A percentile compares a stretch with the other conserved stretches of the same genome.
Conservation (phyloP, 2,888 invertebrate genomes). For the Acanthosepion pharaonis region DNA sequence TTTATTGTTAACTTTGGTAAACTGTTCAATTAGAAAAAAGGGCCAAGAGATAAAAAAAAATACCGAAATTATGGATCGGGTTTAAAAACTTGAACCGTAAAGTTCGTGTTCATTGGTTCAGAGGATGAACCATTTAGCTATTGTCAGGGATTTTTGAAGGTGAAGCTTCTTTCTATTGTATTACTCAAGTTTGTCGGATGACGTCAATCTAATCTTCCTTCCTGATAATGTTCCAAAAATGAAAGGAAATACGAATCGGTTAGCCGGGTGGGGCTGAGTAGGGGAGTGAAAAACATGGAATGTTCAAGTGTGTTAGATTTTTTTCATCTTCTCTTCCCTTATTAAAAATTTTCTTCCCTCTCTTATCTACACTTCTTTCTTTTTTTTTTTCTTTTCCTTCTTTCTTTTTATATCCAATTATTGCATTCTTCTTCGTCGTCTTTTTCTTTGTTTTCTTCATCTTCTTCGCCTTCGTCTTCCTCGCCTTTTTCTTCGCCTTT, state of each 20-base stretch:
- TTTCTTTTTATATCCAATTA: too few relatives aligned
- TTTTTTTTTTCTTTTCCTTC: too few relatives aligned
- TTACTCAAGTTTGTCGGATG: background rate
- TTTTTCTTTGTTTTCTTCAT: background rate
- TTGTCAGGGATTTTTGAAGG: background rate
- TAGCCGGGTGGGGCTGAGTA: background rate
- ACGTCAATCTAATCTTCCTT: background rate
- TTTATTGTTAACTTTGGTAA: background rate
- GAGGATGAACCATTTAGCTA: background rate
- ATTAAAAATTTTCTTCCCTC: background rate
- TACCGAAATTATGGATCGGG: background rate
- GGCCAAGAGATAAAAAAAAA: background rate
- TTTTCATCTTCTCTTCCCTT: background rate
- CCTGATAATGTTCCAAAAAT: constrained; percentile 1
- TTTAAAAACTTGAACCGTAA: background rate
- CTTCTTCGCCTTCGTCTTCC: too few relatives aligned
- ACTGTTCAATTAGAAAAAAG: background rate
- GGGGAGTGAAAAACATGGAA: background rate
- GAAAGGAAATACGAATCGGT: background rate
- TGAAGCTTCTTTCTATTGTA: background rate
- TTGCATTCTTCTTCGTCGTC: background rate
- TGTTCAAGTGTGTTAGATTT: background rate
- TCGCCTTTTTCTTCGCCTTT: too few relatives aligned
- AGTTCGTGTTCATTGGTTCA: background rate
- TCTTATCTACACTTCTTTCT: too few relatives aligned